Conservation (phyloP, 2,888 invertebrate species). For the Drepanosiphum platanoidis region DNA sequence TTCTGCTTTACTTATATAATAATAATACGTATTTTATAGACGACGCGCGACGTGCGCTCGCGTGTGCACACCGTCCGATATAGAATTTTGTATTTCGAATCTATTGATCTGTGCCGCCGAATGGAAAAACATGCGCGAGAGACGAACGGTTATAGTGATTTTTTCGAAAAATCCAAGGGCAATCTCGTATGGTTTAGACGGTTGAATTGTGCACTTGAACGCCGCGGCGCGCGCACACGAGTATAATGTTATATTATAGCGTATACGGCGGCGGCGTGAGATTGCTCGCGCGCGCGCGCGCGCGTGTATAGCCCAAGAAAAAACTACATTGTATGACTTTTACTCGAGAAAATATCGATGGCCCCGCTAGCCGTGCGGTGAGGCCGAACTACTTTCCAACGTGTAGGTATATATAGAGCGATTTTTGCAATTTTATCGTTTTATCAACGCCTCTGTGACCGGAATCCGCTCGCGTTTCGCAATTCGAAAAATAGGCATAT, state of each 20-base stretch:
- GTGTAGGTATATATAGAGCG: not conserved
- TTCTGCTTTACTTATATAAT: too few relatives aligned
- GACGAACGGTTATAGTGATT: too few relatives aligned
- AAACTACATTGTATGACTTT: conserved; percentile 36
- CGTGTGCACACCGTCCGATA: too few relatives aligned
- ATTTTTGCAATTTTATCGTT: conserved; percentile 37
- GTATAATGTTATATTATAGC: not conserved
- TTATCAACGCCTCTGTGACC: conserved; percentile 49
- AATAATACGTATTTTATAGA: not conserved
- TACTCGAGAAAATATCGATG: conserved; percentile 55
- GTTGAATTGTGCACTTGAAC: not conserved
- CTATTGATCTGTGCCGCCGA: too few relatives aligned
- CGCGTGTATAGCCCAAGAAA: not conserved
- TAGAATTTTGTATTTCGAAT: too few relatives aligned
- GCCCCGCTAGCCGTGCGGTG: conserved; percentile 23
- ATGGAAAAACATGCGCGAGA: too few relatives aligned
- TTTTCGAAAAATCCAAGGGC: conserved; percentile 20
- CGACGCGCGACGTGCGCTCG: too few relatives aligned
- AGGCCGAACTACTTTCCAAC: conserved; percentile 58
- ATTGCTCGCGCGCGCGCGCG: too few relatives aligned
- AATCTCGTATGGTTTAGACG: not conserved
- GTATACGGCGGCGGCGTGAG: not conserved
- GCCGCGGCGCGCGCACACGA: not conserved
- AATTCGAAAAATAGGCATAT: not conserved
- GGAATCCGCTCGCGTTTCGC: conserved; percentile 44